phyloP scores from a whole-genome alignment of 2,888 invertebrate species.

The Lepidocyrtoides sp. region DNA sequence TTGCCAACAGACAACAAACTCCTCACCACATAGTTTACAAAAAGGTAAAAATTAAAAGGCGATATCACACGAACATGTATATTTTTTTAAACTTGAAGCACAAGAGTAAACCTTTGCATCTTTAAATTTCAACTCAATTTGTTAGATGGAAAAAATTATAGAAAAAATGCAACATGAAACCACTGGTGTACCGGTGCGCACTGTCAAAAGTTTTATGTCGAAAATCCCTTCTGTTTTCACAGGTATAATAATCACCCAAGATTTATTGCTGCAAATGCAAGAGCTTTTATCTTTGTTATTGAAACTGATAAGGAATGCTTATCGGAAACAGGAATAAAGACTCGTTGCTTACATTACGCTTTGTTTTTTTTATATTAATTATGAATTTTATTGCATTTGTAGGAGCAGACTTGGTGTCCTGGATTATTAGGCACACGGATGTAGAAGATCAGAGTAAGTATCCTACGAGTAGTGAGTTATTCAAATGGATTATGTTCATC shows the following conservation, averaged over 20 bases:
- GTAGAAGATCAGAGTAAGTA: slow-evolving; percentile 93
- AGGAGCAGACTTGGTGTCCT: slow-evolving; percentile 96
- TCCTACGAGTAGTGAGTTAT: too few relatives aligned
- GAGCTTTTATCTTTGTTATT: slow-evolving; percentile 25
- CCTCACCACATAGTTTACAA: slow-evolving; percentile 96
- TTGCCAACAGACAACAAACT: slow-evolving; percentile 88
- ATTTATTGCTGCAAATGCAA: neutral
- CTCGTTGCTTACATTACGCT: too few relatives aligned
- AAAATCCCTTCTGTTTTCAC: slow-evolving; percentile 99
- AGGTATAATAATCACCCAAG: slow-evolving; percentile 87
- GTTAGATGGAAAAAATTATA: slow-evolving; percentile 97
- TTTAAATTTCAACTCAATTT: neutral
- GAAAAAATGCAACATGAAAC: slow-evolving; percentile 98
- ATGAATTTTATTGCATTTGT: slow-evolving; percentile 87
- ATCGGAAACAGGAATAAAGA: too few relatives aligned
- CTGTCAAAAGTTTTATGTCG: slow-evolving; percentile 99
- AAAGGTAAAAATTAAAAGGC: slow-evolving; percentile 89
- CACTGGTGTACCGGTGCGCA: slow-evolving; percentile 97
- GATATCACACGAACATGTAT: too few relatives aligned
- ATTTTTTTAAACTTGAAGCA: too few relatives aligned
- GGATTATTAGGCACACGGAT: slow-evolving; percentile 97
- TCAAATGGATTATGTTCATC: too few relatives aligned
- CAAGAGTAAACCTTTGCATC: too few relatives aligned
- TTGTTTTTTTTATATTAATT: neutral
- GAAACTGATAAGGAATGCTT: neutral